Conservation (phyloP, 2,888 invertebrate genomes). For the Timandra comae region DNA sequence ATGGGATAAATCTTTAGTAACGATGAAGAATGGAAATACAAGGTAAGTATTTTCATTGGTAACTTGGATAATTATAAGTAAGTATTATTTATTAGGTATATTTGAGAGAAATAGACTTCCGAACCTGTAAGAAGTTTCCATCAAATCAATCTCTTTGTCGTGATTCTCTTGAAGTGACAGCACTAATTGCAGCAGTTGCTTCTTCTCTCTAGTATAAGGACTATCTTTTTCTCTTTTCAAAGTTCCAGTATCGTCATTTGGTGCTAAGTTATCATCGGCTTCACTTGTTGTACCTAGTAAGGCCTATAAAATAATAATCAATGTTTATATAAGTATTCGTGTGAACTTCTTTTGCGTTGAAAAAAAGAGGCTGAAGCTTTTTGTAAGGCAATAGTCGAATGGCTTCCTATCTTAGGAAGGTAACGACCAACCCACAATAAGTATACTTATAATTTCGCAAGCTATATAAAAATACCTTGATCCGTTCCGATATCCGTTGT, state of each 20-base stretch:
- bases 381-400: too few relatives aligned
- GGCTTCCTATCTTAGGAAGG: not conserved
- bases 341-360: too few relatives aligned
- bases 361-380: too few relatives aligned
- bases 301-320: conserved; percentile 37
- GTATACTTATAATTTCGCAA: not conserved
- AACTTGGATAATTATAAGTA: too few relatives aligned
- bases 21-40: too few relatives aligned
- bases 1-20: too few relatives aligned
- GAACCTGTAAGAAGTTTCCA: conserved; percentile 80
- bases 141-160: conserved; percentile 77
- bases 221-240: conserved; percentile 34
- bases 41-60: too few relatives aligned
- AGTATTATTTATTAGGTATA: too few relatives aligned
- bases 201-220: conserved; percentile 51
- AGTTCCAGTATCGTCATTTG: conserved; percentile 20
- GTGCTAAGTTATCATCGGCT: conserved; percentile 28
- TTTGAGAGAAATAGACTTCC: not conserved
- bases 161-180: conserved; percentile 75
- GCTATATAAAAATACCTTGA: conserved; percentile 53
- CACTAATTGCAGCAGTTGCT: conserved; percentile 65
- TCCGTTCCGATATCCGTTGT: conserved; percentile 78
- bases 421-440: conserved; percentile 21
- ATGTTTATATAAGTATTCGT: too few relatives aligned
- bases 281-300: conserved; percentile 38